Percentiles rank a stretch among this genome's conserved stretches.
Conservation (phyloP, 1,140 invertebrate species). For the Melitaea cinxia region DNA sequence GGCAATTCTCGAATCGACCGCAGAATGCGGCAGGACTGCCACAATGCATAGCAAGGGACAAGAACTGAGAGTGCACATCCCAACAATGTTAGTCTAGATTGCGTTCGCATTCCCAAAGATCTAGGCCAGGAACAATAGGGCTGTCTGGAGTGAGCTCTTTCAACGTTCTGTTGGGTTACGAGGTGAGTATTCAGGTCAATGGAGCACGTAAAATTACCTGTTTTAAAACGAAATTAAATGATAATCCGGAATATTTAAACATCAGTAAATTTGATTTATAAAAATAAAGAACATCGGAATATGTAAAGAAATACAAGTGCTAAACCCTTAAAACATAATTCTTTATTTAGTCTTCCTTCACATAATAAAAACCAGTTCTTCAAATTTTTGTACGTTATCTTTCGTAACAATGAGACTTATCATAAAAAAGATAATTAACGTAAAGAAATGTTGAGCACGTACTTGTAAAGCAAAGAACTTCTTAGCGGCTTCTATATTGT, state of each 20-base stretch:
- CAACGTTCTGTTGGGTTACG: constrained; percentile 58
- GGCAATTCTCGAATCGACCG: constrained; percentile 43
- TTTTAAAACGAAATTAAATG: constrained; percentile 51
- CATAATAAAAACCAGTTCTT: too few relatives aligned
- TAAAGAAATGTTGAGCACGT: constrained; percentile 4
- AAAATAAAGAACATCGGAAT: constrained; percentile 15
- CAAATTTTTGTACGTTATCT: too few relatives aligned
- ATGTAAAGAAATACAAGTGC: too few relatives aligned
- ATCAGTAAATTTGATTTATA: constrained; percentile 38
- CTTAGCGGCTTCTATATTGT: constrained; percentile 91
- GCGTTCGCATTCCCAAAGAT: constrained; percentile 70
- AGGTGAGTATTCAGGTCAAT: constrained; percentile 66
- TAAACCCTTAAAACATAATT: too few relatives aligned
- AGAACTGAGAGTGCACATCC: constrained; percentile 57
- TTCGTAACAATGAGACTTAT: too few relatives aligned
- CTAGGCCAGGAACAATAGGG: constrained; percentile 71
- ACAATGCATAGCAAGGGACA: constrained; percentile 48
- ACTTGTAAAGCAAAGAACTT: constrained; percentile 89
- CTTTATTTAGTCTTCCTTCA: too few relatives aligned
- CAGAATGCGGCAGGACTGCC: constrained; percentile 42
- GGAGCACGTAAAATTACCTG: constrained; percentile 59
- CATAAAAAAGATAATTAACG: too few relatives aligned
- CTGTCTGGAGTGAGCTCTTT: constrained; percentile 64
- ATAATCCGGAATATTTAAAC: constrained; percentile 39
- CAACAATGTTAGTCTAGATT: constrained; percentile 71